phyloP scores from a whole-genome alignment of 35 echinoderm and acorn worm genomes.

The Lytechinus variegatus region DNA sequence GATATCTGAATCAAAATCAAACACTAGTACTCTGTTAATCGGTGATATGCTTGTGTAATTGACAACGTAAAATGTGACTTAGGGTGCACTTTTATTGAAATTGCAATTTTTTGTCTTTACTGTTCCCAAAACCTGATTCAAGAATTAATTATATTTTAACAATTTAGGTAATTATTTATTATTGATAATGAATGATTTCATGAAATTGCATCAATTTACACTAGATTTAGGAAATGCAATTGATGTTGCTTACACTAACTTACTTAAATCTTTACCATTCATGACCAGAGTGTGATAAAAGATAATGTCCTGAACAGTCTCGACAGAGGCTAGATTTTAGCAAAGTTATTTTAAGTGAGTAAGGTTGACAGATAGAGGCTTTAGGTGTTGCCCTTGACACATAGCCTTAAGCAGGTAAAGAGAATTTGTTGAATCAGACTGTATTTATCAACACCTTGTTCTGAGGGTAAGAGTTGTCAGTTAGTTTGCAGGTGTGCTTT shows the following conservation, averaged over 20 bases:
- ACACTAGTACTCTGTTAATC: not conserved
- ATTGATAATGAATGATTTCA: not conserved
- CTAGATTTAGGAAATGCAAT: too few relatives aligned
- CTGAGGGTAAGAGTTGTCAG: not conserved
- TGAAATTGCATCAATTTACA: too few relatives aligned
- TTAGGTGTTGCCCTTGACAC: not conserved
- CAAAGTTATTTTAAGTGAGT: conserved; percentile 2
- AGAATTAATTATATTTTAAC: not conserved
- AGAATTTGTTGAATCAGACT: not conserved
- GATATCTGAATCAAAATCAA: not conserved
- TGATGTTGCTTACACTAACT: too few relatives aligned
- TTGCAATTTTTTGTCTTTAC: not conserved
- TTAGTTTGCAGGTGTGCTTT: not conserved
- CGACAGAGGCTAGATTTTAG: not conserved
- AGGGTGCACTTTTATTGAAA: not conserved
- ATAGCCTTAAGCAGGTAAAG: not conserved
- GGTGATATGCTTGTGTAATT: not conserved
- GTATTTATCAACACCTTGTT: conserved; percentile 19
- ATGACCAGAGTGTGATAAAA: too few relatives aligned
- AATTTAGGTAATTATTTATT: not conserved
- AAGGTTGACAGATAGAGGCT: not conserved
- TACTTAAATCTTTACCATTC: too few relatives aligned
- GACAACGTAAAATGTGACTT: not conserved
- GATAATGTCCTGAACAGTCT: not conserved
- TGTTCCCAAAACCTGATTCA: not conserved